These are phyloP conservation scores for Myopa testacea DNA, from an alignment of 2,888 invertebrate species.

Conservation along the genomic window DNA sequence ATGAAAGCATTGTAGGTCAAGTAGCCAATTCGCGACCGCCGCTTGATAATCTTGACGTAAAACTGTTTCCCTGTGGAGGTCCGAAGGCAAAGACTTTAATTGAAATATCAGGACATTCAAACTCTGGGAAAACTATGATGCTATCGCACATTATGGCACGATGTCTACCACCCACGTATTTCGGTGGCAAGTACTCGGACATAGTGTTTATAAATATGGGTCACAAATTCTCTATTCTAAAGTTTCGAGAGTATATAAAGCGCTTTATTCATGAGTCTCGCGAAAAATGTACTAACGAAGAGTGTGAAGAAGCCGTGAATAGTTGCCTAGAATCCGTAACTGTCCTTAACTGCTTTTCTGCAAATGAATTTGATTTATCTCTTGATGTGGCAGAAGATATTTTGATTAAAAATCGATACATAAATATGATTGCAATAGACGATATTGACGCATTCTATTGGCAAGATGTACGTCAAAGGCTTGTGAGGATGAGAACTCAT, in stretches of 20 bases:
- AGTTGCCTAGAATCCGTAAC: constrained; percentile 50
- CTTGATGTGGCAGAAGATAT: constrained; percentile 61
- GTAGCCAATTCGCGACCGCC: constrained; percentile 44
- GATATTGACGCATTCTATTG: constrained; percentile 71
- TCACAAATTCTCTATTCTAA: constrained; percentile 67
- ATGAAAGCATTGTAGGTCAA: constrained; percentile 32
- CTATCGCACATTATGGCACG: constrained; percentile 69
- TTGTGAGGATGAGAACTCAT: constrained; percentile 52
- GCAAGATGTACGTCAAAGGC: constrained; percentile 51
- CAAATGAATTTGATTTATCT: constrained; percentile 54
- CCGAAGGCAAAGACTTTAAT: constrained; percentile 66
- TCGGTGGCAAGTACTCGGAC: constrained; percentile 67
- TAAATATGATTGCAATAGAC: constrained; percentile 70
- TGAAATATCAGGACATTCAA: constrained; percentile 69
- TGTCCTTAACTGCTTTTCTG: constrained; percentile 51
- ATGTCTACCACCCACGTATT: constrained; percentile 66
- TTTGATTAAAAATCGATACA: constrained; percentile 64
- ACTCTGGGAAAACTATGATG: constrained; percentile 69
- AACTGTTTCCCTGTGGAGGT: constrained; percentile 55
- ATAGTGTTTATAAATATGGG: constrained; percentile 70
- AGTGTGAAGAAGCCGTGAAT: constrained; percentile 43
- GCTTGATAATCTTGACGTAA: constrained; percentile 43
- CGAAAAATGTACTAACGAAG: constrained; percentile 42
- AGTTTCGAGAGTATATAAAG: constrained; percentile 64
- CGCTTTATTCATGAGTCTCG: constrained; percentile 51